phyloP scores from a whole-genome alignment of 2,888 invertebrate genomes.

The Stenurella melanura region DNA sequence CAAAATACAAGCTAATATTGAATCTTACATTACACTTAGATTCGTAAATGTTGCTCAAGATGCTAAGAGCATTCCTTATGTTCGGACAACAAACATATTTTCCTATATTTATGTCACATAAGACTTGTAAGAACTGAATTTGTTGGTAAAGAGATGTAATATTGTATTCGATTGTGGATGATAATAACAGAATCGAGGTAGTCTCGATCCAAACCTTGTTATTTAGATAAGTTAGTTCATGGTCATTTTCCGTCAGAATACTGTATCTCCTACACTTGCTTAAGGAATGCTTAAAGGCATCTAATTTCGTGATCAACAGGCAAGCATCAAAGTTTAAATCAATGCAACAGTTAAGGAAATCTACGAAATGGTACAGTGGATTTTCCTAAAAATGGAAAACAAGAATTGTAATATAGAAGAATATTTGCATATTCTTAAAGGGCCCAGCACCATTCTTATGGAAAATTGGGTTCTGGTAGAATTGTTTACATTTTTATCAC shows the following conservation, averaged over 20 bases:
- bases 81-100: slow-evolving; percentile 75
- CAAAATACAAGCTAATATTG: slow-evolving; percentile 72
- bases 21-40: slow-evolving; percentile 73
- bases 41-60: slow-evolving; percentile 59
- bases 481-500: too few relatives aligned
- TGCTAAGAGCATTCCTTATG: slow-evolving; percentile 69
- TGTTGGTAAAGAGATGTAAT: slow-evolving; percentile 80
- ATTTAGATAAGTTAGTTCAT: slow-evolving; percentile 73
- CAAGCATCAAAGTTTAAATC: slow-evolving; percentile 66
- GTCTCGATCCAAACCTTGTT: slow-evolving; percentile 77
- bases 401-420: too few relatives aligned
- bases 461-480: too few relatives aligned
- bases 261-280: slow-evolving; percentile 64
- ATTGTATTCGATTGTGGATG: slow-evolving; percentile 77
- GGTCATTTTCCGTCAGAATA: slow-evolving; percentile 65
- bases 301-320: slow-evolving; percentile 65
- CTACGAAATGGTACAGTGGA: slow-evolving; percentile 74
- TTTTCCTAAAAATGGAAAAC: slow-evolving; percentile 77
- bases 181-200: slow-evolving; percentile 78
- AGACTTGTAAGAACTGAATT: slow-evolving; percentile 78
- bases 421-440: too few relatives aligned
- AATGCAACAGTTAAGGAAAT: slow-evolving; percentile 67
- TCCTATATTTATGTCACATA: slow-evolving; percentile 77
- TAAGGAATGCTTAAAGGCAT: slow-evolving; percentile 69
- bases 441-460: too few relatives aligned